phyloP scores from a whole-genome alignment of 2,888 invertebrate genomes.

The Yponomeuta evonymella region DNA sequence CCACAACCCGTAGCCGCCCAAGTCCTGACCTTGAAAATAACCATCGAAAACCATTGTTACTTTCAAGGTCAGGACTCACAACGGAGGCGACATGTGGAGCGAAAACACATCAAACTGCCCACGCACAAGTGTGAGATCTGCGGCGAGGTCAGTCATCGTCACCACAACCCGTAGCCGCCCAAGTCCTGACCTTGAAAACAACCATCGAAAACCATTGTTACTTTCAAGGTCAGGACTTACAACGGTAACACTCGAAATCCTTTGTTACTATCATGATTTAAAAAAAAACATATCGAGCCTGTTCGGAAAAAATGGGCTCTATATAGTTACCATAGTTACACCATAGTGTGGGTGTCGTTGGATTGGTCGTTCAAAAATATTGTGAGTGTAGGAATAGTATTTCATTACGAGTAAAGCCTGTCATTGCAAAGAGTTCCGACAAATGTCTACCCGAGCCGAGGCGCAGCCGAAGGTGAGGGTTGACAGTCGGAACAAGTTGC shows the following conservation, averaged over 20 bases:
- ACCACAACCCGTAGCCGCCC: neutral
- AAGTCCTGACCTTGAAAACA: neutral
- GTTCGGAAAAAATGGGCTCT: too few relatives aligned
- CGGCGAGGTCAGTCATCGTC: neutral
- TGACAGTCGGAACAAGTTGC: too few relatives aligned
- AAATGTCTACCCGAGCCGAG: too few relatives aligned
- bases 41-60: neutral
- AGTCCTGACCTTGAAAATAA: neutral
- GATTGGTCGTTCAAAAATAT: too few relatives aligned
- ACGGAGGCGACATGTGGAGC: neutral
- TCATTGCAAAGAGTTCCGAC: too few relatives aligned
- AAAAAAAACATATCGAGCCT: too few relatives aligned
- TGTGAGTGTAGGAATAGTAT: too few relatives aligned
- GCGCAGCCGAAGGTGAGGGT: too few relatives aligned
- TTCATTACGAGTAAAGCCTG: too few relatives aligned
- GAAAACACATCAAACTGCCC: neutral
- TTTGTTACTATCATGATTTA: neutral
- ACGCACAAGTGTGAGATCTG: conserved; percentile 1
- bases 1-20: neutral
- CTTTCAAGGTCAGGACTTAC: neutral
- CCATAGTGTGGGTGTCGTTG: too few relatives aligned
- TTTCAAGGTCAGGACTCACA: too few relatives aligned
- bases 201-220: neutral
- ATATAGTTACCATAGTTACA: too few relatives aligned
- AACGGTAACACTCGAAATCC: neutral